Conservation (phyloP, 2,113 vertebrate genomes). For the Hippocampus mohnikei region DNA sequence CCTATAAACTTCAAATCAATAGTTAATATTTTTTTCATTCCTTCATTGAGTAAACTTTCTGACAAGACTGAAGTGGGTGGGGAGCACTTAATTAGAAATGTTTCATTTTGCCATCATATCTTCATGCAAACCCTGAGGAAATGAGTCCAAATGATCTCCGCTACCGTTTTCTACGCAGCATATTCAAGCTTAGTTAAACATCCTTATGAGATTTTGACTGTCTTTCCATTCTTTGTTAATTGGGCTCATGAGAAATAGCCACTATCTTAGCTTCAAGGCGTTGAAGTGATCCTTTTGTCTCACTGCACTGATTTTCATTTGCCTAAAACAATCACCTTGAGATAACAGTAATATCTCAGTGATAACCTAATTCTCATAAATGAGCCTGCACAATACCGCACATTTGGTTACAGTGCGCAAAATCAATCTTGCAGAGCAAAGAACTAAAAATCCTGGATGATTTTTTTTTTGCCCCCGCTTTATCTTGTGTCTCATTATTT, state of each 20-base stretch:
- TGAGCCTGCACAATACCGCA: slow-evolving; percentile 3
- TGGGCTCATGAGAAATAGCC: neutral
- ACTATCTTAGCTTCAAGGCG: neutral
- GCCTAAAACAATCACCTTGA: slow-evolving; percentile 1
- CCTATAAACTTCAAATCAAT: neutral
- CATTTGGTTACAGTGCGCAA: slow-evolving; percentile 2
- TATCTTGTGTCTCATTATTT: neutral
- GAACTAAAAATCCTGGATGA: neutral
- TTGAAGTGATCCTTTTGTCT: slow-evolving; percentile 5
- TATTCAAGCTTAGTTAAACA: neutral
- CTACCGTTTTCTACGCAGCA: neutral
- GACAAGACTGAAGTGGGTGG: neutral
- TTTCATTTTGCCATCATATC: slow-evolving; percentile 13
- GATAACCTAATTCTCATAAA: slow-evolving; percentile 4
- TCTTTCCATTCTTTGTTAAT: slow-evolving; percentile 1
- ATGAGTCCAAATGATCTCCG: neutral
- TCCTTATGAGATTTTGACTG: neutral
- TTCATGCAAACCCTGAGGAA: slow-evolving; percentile 5
- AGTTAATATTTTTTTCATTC: neutral
- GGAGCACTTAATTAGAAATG: neutral
- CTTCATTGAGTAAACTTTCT: neutral
- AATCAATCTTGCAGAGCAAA: neutral
- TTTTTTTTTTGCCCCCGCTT: neutral
- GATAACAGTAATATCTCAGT: slow-evolving; percentile 8
- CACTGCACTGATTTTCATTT: slow-evolving; percentile 7